Percentiles rank a stretch among this genome's conserved stretches.
Conservation (phyloP, 2,113 vertebrate genomes). For the Psittacara wagleri region DNA sequence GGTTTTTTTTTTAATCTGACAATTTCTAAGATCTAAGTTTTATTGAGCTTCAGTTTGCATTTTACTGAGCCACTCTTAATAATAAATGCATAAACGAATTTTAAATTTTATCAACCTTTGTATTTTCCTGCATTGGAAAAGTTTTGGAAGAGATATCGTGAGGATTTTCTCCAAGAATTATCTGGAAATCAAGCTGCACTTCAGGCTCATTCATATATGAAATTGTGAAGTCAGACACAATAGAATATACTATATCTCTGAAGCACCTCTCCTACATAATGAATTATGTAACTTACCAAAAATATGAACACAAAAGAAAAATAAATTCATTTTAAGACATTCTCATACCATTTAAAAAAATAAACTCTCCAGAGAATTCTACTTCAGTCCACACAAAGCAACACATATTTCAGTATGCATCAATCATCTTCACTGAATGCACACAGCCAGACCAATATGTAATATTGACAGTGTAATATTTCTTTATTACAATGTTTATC, state of each 20-base stretch:
- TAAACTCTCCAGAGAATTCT: neutral
- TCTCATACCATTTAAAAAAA: neutral
- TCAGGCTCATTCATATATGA: neutral
- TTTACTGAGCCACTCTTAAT: neutral
- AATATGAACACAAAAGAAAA: neutral
- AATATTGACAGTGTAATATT: neutral
- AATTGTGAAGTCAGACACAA: neutral
- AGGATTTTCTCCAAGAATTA: neutral
- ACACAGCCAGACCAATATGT: neutral
- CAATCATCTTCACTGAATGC: neutral
- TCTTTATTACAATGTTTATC: neutral
- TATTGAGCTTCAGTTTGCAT: neutral
- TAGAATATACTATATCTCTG: neutral
- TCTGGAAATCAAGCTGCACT: neutral
- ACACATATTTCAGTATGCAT: neutral
- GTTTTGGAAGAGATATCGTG: neutral
- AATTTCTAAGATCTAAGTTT: neutral
- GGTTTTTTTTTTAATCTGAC: rapidly evolving
- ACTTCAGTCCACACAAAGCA: neutral
- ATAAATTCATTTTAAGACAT: neutral
- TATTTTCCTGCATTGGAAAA: neutral
- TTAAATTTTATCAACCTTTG: neutral
- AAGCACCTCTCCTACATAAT: neutral
- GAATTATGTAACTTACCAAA: neutral
- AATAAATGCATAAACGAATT: neutral